A percentile compares a stretch with the other conserved stretches of the same genome.
Evolutionary conservation across 2,888 invertebrate species (phyloP).

Genomic region (Chloromyia formosa): DNA sequence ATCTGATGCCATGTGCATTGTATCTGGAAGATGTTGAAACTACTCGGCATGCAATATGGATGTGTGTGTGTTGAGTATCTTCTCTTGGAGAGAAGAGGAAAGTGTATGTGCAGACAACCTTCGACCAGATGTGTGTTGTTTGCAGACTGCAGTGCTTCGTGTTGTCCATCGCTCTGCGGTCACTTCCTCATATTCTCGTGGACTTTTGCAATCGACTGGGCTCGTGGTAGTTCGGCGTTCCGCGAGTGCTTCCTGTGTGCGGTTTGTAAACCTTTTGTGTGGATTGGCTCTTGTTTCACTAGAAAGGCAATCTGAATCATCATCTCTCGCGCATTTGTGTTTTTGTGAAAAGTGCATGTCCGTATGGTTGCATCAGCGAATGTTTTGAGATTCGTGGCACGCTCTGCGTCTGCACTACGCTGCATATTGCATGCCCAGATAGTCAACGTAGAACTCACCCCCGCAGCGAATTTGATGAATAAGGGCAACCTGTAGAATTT

Average conservation of each 20-base stretch:
- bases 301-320: not conserved
- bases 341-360: not conserved
- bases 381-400: too few relatives aligned
- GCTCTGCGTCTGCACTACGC: not conserved
- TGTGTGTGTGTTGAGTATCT: too few relatives aligned
- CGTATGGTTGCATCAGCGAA: not conserved
- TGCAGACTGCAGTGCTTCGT: not conserved
- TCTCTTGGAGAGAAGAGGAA: too few relatives aligned
- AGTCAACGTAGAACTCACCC: not conserved
- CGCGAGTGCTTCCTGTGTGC: not conserved
- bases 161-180: not conserved
- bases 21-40: too few relatives aligned
- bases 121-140: not conserved
- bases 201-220: conserved; percentile 5
- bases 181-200: conserved; percentile 10
- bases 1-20: too few relatives aligned
- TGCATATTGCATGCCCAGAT: not conserved
- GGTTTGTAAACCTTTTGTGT: not conserved
- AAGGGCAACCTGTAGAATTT: not conserved
- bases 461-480: not conserved
- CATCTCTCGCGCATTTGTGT: not conserved
- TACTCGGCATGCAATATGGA: too few relatives aligned
- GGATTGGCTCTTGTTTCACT: not conserved
- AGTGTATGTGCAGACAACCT: too few relatives aligned
- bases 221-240: not conserved